Percentiles rank a stretch among this genome's conserved stretches.
Conservation (phyloP, 2,113 vertebrate genomes). For the Gallinago media region DNA sequence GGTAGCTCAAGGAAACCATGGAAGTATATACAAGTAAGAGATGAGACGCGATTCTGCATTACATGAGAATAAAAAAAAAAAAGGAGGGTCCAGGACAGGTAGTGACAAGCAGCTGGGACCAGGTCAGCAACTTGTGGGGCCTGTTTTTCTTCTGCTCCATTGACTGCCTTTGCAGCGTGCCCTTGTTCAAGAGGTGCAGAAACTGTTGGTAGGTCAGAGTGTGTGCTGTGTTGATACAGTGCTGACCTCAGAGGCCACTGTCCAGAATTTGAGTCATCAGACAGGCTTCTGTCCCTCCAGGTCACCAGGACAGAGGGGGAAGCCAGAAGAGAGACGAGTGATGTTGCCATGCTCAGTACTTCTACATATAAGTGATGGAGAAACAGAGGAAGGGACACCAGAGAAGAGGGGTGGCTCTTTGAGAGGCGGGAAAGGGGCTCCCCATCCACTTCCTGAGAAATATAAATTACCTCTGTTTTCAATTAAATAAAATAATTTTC, state of each 20-base stretch:
- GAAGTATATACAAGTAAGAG: not conserved
- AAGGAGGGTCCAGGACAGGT: not conserved
- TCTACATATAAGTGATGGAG: fast-evolving
- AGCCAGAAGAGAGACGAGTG: not conserved
- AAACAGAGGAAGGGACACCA: not conserved
- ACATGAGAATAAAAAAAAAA: not conserved
- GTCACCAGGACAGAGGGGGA: not conserved
- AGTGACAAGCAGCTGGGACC: not conserved
- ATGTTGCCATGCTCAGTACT: not conserved
- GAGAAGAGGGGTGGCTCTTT: not conserved
- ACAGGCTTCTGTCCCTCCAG: not conserved
- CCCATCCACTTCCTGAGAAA: not conserved
- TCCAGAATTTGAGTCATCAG: not conserved
- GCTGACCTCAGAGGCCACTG: not conserved
- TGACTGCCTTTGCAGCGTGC: not conserved
- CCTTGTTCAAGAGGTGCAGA: not conserved
- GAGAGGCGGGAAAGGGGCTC: not conserved
- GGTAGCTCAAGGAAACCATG: not conserved
- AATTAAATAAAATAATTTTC: not conserved
- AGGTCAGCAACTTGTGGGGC: not conserved
- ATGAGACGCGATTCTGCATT: not conserved
- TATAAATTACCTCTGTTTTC: not conserved
- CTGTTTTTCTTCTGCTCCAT: not conserved
- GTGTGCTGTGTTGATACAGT: not conserved
- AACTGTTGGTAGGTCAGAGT: not conserved